Percentiles rank a stretch among this genome's conserved stretches.
These are phyloP conservation scores for Crotalus horridus DNA, from an alignment of 2,113 vertebrate genomes.

Conservation along the genomic window DNA sequence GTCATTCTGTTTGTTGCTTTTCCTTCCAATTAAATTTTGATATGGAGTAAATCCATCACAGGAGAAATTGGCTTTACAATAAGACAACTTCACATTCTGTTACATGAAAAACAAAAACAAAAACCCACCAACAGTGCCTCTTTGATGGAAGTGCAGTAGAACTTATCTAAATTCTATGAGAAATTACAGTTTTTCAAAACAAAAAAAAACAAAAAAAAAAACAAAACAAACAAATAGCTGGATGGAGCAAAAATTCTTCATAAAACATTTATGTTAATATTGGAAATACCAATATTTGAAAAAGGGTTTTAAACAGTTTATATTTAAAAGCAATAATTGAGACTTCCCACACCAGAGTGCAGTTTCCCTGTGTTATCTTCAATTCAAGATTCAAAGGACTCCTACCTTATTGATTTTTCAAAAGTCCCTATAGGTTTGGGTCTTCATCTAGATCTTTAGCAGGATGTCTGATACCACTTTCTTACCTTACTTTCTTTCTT, in stretches of 20 bases:
- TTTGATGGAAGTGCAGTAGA: background rate
- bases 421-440: background rate
- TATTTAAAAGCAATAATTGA: background rate
- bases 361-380: background rate
- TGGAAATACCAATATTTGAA: background rate
- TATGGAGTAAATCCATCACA: accelerated
- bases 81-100: background rate
- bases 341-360: background rate
- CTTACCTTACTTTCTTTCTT: background rate
- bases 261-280: background rate
- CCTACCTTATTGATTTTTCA: background rate
- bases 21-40: background rate
- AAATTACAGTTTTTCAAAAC: background rate
- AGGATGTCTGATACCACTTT: background rate
- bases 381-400: background rate
- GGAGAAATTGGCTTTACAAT: background rate
- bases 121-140: background rate
- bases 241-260: background rate
- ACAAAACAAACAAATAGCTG: background rate
- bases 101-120: background rate
- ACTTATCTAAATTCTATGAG: background rate
- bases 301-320: background rate
- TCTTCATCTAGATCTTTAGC: background rate
- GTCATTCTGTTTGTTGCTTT: background rate
- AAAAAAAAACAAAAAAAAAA: background rate